Evolutionary conservation across 1,140 invertebrate species (phyloP), one percentile per base, ranked within the genome.

Genomic region (Neodiprion pinetum): DNA sequence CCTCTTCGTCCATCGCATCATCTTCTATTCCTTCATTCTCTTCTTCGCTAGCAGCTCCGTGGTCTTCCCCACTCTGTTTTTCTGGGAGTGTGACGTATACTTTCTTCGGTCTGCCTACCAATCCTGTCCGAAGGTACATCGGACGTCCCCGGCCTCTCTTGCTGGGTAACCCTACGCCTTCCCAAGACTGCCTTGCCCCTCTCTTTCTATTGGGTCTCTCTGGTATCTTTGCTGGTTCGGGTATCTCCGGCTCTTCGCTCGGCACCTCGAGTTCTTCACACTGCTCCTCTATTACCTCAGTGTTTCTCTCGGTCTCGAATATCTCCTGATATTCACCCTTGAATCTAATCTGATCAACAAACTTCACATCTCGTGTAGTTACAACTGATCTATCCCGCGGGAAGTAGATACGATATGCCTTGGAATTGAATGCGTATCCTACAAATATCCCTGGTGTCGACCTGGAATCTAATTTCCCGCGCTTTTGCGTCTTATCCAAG

Each of bases 401-500:
- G 17, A 17, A 17, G 17, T 17, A 17, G 17, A 17, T 17, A 17
- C 17, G 17, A 17, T 17, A 17, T 17, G 17, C 17, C 17, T 17
- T 17, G 17, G 17, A 17, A 17, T 17, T 17, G 0, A 17, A 17
- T 17, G 17, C 17, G 17, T 17, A 17, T 17, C 17, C 17, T 17
- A 21, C 0, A 21, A 21, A 21, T 21, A 21, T 21, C 17, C 17
- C 17, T 21, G 17, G 17, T 21, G 17, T 21, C 17, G 17, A 21
- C 17, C 17, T 21, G 17, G 17, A 79, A 70, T 83, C 80, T 79
- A 79, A 81, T 74, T 84, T 83, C 50, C 69, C 12, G 71, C 76
- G 67, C 73, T 78, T 72, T 68, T 68, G 49, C 75, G 1, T 14
- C 50, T 53, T 53, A n/a, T 53, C 1, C 10, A 53, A n/a, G 10